phyloP scores from a whole-genome alignment of 2,888 invertebrate species.

The Phyllotreta striolata region DNA sequence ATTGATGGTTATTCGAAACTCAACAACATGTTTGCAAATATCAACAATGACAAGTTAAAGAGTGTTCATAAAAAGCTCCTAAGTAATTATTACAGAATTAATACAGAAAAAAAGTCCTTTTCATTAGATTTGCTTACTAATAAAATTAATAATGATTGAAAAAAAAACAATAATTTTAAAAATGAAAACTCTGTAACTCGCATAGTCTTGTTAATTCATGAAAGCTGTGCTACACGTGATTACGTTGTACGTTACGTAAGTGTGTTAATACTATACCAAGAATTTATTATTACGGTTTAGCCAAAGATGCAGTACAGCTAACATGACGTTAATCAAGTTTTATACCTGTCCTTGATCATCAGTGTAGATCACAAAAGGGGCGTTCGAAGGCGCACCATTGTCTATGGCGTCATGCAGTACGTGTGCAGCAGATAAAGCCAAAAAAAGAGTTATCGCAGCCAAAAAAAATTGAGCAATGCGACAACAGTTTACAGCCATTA shows the following conservation, averaged over 20 bases:
- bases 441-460: constrained; percentile 61
- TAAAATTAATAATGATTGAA: constrained; percentile 3
- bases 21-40: constrained; percentile 55
- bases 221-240: constrained; percentile 53
- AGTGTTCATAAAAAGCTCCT: constrained; percentile 33
- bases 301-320: constrained; percentile 55
- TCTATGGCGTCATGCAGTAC: constrained; percentile 68
- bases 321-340: constrained; percentile 61
- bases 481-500: constrained; percentile 61
- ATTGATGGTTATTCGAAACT: constrained; percentile 44
- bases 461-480: constrained; percentile 58
- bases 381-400: constrained; percentile 80
- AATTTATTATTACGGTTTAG: constrained; percentile 22
- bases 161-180: constrained; percentile 1
- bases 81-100: no score
- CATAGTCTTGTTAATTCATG: constrained; percentile 52
- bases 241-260: constrained; percentile 4
- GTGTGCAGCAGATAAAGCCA: constrained; percentile 56
- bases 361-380: constrained; percentile 94
- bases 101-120: no score
- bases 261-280: constrained; percentile 29
- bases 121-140: constrained; percentile 30
- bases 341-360: constrained; percentile 96
- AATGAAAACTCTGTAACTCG: constrained; percentile 51
- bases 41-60: constrained; percentile 49